Conservation (phyloP, 2,113 vertebrate genomes). For the Camelus dromedarius region DNA sequence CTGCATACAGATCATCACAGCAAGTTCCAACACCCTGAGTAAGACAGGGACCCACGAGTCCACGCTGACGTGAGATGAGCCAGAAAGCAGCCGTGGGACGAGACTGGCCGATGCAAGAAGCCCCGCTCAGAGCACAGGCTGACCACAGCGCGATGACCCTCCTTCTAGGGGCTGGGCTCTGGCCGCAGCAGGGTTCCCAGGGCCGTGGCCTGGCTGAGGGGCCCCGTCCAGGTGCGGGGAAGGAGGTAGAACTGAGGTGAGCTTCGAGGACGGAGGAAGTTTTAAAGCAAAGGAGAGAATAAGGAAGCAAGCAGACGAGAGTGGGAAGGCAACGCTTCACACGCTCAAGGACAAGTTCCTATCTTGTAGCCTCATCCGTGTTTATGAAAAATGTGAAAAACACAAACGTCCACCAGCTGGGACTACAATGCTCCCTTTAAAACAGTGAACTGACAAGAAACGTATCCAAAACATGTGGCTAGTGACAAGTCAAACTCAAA, state of each 20-base stretch:
- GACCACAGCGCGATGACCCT: too few species aligned
- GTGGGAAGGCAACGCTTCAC: accelerated
- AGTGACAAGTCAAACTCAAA: too few species aligned
- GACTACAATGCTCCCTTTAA: accelerated
- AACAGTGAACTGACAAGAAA: neutral
- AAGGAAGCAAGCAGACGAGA: too few species aligned
- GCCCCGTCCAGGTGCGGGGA: neutral
- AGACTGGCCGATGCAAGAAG: too few species aligned
- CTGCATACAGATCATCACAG: neutral
- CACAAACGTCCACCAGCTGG: neutral
- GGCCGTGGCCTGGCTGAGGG: accelerated
- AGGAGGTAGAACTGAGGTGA: neutral
- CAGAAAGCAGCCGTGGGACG: neutral
- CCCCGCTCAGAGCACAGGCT: too few species aligned
- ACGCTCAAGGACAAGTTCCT: neutral
- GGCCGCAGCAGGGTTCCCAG: too few species aligned
- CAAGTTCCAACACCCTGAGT: neutral
- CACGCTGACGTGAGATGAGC: neutral
- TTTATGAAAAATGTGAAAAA: accelerated
- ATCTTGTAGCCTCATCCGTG: accelerated
- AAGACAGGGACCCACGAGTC: neutral
- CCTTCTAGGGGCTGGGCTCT: too few species aligned
- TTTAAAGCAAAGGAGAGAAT: accelerated
- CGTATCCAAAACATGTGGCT: accelerated
- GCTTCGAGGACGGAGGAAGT: neutral